Base-by-base conservation (phyloP, 2,888 invertebrate genomes). In the Limenitis camilla region DNA sequence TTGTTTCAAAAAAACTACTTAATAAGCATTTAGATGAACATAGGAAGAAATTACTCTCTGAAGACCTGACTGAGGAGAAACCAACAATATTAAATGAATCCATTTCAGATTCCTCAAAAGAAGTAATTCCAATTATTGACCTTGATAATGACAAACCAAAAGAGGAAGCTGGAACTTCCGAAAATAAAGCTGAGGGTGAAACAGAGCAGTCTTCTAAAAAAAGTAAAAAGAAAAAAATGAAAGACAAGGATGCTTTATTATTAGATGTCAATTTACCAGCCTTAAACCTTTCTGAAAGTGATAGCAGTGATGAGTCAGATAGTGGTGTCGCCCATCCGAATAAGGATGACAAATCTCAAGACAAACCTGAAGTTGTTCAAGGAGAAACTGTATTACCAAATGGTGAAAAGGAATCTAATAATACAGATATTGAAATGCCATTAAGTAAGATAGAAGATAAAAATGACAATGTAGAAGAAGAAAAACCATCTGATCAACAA, bases 241-340 rank as follows among this genome's bases (percentile, higher is more conserved):
- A 81, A 69, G 82, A 85, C 55, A 88, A 87, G 63, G 87, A 88
- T 69, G 78, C 85, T 45, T 71, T 88, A 60, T 66, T 88, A 54
- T 64, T 88, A 59, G 88, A 88, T 71, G 87, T 87, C 5, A 87
- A 95, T 81, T 81, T 96, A 49, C 95, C 94, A 4, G 95, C 93
- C 3, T 82, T 95, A 39, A 95, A 95, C 85, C 85, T 96, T 39
- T 95, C 95, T 0, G 95, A 95, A 67, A 94, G 94, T 72, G 95
- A 95, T 65, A 94, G 93, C 59, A 93, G 93, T 63, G 91, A 91
- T 54, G 94, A 94, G 58, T 90, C 87, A 11, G 86, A 87, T 58
- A 74, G 72, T 67, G 85, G 78, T 33, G 57, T 68, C 11, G 61
- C 72, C 51, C 66, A 80, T 2, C 28, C 71, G 68, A 53, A 58